phyloP scores from a whole-genome alignment of 2,888 invertebrate species.

The Andrena dorsata region DNA sequence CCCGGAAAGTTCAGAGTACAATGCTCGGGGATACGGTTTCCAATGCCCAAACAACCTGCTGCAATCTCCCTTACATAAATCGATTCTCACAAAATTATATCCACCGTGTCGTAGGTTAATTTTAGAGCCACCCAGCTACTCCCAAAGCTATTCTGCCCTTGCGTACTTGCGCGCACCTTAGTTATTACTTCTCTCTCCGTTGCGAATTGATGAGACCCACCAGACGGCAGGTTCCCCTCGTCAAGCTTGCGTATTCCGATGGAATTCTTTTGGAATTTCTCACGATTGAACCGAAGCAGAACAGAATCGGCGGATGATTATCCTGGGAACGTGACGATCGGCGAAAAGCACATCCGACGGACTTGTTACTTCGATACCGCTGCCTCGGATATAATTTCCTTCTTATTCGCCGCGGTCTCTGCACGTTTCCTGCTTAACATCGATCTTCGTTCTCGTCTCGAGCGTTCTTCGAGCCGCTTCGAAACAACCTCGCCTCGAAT shows the following conservation, averaged over 20 bases:
- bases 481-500: slow-evolving; percentile 11
- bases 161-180: neutral
- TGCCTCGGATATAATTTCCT: slow-evolving; percentile 44
- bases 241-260: neutral
- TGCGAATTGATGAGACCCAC: neutral
- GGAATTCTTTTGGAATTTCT: slow-evolving; percentile 10
- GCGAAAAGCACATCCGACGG: slow-evolving; percentile 30
- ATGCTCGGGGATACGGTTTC: neutral
- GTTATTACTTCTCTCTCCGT: neutral
- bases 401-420: slow-evolving; percentile 15
- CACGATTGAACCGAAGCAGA: slow-evolving; percentile 1
- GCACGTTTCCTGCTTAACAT: slow-evolving; percentile 34
- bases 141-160: neutral
- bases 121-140: neutral
- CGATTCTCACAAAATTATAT: neutral
- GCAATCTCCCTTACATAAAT: neutral
- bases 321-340: slow-evolving; percentile 51
- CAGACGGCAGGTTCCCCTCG: slow-evolving; percentile 1
- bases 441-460: slow-evolving; percentile 16
- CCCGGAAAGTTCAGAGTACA: neutral
- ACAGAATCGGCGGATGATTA: slow-evolving; percentile 41
- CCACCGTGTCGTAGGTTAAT: neutral
- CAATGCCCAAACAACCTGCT: neutral
- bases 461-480: neutral
- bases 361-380: slow-evolving; percentile 43